Base-by-base conservation (phyloP, 1,140 invertebrate genomes). In the Brachystomella parvula region DNA sequence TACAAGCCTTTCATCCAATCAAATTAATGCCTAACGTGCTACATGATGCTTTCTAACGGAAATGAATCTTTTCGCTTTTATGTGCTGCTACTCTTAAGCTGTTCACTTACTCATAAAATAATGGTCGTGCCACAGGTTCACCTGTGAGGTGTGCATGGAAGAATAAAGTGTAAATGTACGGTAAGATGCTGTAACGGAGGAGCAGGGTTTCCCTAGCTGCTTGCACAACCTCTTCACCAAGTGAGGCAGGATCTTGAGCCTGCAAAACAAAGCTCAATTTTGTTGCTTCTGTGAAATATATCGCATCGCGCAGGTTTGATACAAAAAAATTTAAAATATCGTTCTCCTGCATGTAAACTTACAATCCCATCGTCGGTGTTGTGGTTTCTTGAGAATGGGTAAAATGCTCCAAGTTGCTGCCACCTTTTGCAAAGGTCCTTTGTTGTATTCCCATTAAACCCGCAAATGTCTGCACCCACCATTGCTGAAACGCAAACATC, bases 381-480 rank as follows among this genome's bases (percentile, higher is more conserved):
- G 74, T 94, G 90, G 78, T 92, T 94, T 69, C 90, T 82, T 1
- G 88, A 85, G 79, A 94, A 94, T 1, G 89, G 89, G 78, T 91
- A 91, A 78, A 91, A 91, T 6, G 89, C 89, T 1, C 92, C 92
- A 2, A 92, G 79, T 76, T 91, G 86, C 81, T 83, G 85, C 90
- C 90, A 93, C 0, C 89, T 80, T 73, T 83, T 84, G 75, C 90
- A 93, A 0, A 93, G 78, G 29, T 83, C 77, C 19, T 75, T 78
- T 0, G 88, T 92, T 0, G 90, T 86, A 75, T 91, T 86, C 2
- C 84, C 85, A 73, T 83, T 82, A 78, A 94, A 95, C 1, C 92
- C 92, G 79, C 92, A 95, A 70, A 95, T 93, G 77, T 95, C 91
- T 2, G 90, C 87, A 1, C 92, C 92, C 76, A 92, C 86, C 82